Evolutionary conservation across 2,797 vertebrate genomes (phyloP).

Genomic region (Potorous gilbertii): DNA sequence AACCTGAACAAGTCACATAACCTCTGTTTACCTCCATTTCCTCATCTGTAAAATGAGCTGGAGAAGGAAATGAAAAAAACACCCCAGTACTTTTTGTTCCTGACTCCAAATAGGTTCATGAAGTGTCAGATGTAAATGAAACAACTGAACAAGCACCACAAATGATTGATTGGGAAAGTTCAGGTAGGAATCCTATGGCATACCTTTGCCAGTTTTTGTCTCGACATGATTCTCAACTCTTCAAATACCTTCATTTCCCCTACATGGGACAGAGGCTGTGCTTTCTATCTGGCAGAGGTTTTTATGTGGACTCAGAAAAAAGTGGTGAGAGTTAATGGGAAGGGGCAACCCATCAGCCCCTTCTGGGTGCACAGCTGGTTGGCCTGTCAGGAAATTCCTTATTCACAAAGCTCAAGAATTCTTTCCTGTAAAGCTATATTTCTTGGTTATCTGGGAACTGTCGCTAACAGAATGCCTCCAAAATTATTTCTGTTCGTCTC

Average conservation of each 20-base stretch:
- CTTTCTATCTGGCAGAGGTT: not conserved
- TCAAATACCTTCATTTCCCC: slow-evolving; percentile 34
- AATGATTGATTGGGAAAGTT: not conserved
- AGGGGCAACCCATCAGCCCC: not conserved
- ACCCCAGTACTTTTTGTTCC: not conserved
- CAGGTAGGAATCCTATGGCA: not conserved
- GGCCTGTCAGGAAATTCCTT: not conserved
- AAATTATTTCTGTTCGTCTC: slow-evolving; percentile 25
- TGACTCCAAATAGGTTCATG: not conserved
- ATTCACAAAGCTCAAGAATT: fast-evolving
- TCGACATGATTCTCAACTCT: not conserved
- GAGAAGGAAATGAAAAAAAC: not conserved
- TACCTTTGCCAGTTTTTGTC: not conserved
- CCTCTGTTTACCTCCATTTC: not conserved
- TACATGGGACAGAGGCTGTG: not conserved
- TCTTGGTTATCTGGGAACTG: not conserved
- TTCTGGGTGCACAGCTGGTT: not conserved
- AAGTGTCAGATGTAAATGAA: not conserved
- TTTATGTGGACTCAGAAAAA: not conserved
- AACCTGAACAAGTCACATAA: not conserved
- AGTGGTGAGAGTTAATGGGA: not conserved
- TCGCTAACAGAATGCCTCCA: not conserved
- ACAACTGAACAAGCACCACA: not conserved
- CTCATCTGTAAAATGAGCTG: not conserved
- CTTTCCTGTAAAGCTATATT: not conserved